Evolutionary conservation across 2,113 vertebrate species (phyloP), one percentile per base, ranked within the genome.

Genomic region (Apus apus): DNA sequence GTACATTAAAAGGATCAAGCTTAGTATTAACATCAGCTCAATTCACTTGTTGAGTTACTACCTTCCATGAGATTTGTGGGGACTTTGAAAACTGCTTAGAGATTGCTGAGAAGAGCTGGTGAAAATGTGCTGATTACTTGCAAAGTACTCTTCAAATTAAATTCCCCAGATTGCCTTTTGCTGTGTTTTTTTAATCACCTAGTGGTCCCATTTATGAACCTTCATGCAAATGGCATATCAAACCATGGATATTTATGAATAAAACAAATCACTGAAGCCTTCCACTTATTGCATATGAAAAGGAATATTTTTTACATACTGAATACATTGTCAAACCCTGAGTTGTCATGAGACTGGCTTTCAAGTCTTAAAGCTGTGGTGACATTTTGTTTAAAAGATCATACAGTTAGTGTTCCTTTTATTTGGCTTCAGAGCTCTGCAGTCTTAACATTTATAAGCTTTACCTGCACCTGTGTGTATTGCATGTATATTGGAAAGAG

Each of bases 161-260:
- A 96, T 94, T 93, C 71, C 43, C n/a, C 51, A 85, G 86, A 73
- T 67, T 95, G 67, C 67, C 54, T 90, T 88, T 97, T 93, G 51
- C 43, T 78, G 61, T 81, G 65, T 13, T 64, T 84, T 90, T 87
- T 95, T 93, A 94, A 94, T 96, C 74, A 94, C 54, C 50, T 93
- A 50, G 70, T 1, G 1, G 48, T 87, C 85, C 94, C 95, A 85
- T 96, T 95, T 94, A 95, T 8, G 12, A 96, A 86, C 27, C 34
- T 94, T 66, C 82, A 93, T 94, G 82, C 38, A 95, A 88, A 93
- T 85, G 19, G 26, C 29, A 3, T 80, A 79, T 67, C 45, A 79
- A 91, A 93, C 45, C 51, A 90, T 85, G 71, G 56, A 67, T 91
- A 93, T 85, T 97, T 94, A 96, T 93, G 74, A 94, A 82, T 78